Evolutionary conservation across 2,113 vertebrate genomes (phyloP), one percentile per base, ranked within the genome.

Genomic region (Zosterops japonicus): DNA sequence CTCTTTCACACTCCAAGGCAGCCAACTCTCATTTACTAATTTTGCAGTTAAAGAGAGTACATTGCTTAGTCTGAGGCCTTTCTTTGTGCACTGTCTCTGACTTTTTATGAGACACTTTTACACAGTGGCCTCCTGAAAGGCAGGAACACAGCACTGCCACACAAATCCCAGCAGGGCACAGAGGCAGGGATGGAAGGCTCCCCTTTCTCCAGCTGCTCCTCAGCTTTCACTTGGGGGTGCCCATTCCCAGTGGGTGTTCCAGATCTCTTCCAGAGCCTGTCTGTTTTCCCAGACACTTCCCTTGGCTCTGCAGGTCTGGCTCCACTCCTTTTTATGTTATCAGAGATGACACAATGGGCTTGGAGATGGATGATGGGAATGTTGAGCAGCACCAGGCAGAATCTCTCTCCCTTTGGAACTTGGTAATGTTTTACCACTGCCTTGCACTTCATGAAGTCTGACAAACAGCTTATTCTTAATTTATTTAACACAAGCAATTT

Each of bases 131-230:
- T 49, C 50, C 42, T 12, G 8, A 14, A 80, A 47, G 19, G n/a
- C 27, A 72, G 15, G 9, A 36, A 14, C 2, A 31, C 12, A 49
- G 36, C 39, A 12, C 1, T 23, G 14, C 55, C 61, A 23, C 50
- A 3, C 3, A 18, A 12, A 3, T 3, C 18, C 11, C 52, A 36
- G 65, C 20, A 36, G 16, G 29, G 14, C 33, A 1, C 39, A 3
- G 11, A 24, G n/a, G 25, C 29, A 47, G 46, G 1, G 57, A 41
- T 14, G 24, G 52, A 69, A 11, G 1, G 2, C 35, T 2, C 23
- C 23, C 35, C 12, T 46, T 56, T 33, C 28, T 49, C 75, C 39
- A n/a, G 9, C 9, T 27, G 6, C 35, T 84, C 41, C 41, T 64
- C 8, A 4, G 27, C 23, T 90, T 39, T 31, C 49, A 23, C 35